These are phyloP conservation scores for Miichthys miiuy DNA, from an alignment of 2,797 vertebrate species.

Conservation along the genomic window DNA sequence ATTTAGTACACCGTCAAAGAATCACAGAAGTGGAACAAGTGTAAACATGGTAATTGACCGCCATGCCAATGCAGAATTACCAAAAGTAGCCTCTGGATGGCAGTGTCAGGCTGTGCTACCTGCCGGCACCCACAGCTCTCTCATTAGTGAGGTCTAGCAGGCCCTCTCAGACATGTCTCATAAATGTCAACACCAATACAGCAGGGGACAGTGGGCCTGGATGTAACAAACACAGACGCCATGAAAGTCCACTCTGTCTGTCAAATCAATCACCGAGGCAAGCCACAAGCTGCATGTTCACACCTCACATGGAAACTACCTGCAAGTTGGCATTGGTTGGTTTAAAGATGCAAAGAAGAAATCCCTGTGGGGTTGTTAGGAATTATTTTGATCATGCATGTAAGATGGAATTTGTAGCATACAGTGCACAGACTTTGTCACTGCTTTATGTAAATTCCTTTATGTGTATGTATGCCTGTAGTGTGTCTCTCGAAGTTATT, in stretches of 20 bases:
- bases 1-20: constrained; percentile 43
- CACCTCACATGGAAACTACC: constrained; percentile 80
- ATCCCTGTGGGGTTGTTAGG: constrained; percentile 57
- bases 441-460: constrained; percentile 22
- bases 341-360: constrained; percentile 83
- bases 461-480: constrained; percentile 55
- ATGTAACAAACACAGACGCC: constrained; percentile 97
- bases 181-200: constrained; percentile 98
- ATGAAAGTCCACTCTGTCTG: constrained; percentile 93
- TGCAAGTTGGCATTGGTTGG: constrained; percentile 84
- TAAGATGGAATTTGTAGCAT: constrained; percentile 46
- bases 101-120: constrained; percentile 83
- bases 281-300: constrained; percentile 82
- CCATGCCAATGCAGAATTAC: constrained; percentile 33
- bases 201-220: constrained; percentile 94
- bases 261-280: constrained; percentile 93
- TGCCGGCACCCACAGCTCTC: constrained; percentile 42
- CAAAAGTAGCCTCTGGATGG: constrained; percentile 81
- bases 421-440: constrained; percentile 3
- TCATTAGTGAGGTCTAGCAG: constrained; percentile 84
- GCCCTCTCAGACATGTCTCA: constrained; percentile 96
- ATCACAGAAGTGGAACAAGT: constrained; percentile 47
- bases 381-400: constrained; percentile 61
- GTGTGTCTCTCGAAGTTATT: constrained; percentile 85
- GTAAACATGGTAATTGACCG: constrained; percentile 54